Evolutionary conservation across 2,113 vertebrate species (phyloP).

Genomic region (Mesitornis unicolor): DNA sequence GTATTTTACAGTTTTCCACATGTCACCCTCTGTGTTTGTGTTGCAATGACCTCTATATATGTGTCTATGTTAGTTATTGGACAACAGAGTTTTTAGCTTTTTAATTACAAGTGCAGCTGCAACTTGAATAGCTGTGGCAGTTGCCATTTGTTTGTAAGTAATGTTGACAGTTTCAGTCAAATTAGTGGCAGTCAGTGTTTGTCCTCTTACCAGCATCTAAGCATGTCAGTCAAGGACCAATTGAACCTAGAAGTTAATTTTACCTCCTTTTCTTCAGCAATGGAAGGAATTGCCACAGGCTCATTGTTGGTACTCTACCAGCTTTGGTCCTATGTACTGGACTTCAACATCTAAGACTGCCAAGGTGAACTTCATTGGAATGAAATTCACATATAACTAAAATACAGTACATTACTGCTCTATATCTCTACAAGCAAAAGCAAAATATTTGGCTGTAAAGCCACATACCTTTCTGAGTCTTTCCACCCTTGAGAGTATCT

Average conservation of each 20-base stretch:
- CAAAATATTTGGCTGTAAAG: not conserved
- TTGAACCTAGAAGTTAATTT: not conserved
- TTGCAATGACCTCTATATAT: not conserved
- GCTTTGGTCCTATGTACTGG: not conserved
- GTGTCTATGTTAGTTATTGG: not conserved
- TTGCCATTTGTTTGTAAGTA: not conserved
- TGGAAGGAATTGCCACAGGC: not conserved
- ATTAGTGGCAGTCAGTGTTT: not conserved
- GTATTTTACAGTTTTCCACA: not conserved
- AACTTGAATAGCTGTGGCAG: not conserved
- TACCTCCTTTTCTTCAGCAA: not conserved
- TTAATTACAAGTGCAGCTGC: not conserved
- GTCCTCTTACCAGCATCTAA: not conserved
- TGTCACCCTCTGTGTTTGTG: not conserved
- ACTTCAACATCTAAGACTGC: not conserved
- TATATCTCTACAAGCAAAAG: not conserved
- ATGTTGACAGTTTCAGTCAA: not conserved
- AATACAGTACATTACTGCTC: not conserved
- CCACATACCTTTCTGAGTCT: not conserved
- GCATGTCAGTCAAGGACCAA: not conserved
- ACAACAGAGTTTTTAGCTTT: not conserved
- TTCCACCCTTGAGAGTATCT: not conserved
- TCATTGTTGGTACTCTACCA: not conserved
- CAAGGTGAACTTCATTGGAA: not conserved
- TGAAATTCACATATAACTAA: not conserved